A percentile compares a stretch with the other conserved stretches of the same genome.
phyloP scores from a whole-genome alignment of 2,113 vertebrate genomes.

The Malurus melanocephalus region DNA sequence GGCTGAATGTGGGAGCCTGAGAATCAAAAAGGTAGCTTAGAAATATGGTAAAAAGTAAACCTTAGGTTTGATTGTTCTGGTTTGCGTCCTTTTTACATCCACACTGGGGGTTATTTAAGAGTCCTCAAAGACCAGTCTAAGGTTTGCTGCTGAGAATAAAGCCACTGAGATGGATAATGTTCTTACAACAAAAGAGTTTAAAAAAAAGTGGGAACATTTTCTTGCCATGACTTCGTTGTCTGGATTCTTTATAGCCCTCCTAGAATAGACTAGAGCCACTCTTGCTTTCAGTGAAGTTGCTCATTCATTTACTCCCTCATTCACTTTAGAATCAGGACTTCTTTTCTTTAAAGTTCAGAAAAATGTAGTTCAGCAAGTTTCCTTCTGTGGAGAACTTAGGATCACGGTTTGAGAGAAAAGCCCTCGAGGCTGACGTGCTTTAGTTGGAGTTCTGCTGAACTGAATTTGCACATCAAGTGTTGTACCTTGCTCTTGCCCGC shows the following conservation, averaged over 20 bases:
- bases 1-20: neutral
- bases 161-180: neutral
- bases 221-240: neutral
- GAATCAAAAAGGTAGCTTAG: neutral
- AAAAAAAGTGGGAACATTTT: neutral
- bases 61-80: neutral
- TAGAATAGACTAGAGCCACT: constrained; percentile 1
- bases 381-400: constrained; percentile 30
- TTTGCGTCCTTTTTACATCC: neutral
- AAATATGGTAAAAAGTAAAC: constrained; percentile 11
- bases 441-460: constrained; percentile 45
- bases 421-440: constrained; percentile 11
- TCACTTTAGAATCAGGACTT: constrained; percentile 19
- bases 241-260: constrained; percentile 7
- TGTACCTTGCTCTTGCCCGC: neutral
- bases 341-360: constrained; percentile 47
- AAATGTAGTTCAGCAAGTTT: constrained; percentile 42
- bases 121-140: neutral
- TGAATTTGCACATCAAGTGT: constrained; percentile 31
- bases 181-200: neutral
- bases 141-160: constrained; percentile 43
- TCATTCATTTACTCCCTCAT: constrained; percentile 23
- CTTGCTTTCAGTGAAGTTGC: constrained; percentile 20
- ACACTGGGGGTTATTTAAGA: constrained; percentile 2
- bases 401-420: constrained; percentile 30